Conservation (phyloP, 1,140 invertebrate species). For the Pseudobourletiella spinata region DNA sequence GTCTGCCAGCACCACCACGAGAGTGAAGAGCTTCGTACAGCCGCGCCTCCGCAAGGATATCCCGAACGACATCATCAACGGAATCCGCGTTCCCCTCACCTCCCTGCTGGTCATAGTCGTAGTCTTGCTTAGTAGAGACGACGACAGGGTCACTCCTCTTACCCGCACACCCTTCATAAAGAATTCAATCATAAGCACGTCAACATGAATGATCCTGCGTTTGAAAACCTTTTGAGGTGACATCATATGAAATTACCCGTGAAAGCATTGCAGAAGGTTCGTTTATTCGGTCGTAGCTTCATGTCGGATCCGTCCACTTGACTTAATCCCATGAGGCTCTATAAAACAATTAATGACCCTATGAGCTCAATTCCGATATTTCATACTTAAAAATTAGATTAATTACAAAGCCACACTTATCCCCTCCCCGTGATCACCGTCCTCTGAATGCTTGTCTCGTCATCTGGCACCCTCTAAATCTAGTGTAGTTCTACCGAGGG, state of each 20-base stretch:
- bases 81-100: slow-evolving; percentile 57
- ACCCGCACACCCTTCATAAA: slow-evolving; percentile 36
- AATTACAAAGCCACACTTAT: too few relatives aligned
- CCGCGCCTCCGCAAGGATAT: slow-evolving; percentile 65
- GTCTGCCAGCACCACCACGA: slow-evolving; percentile 58
- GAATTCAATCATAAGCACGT: too few relatives aligned
- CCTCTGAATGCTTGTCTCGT: too few relatives aligned
- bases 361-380: too few relatives aligned
- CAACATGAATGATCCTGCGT: background rate
- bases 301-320: background rate
- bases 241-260: slow-evolving; percentile 21
- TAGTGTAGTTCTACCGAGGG: too few relatives aligned
- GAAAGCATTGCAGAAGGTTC: slow-evolving; percentile 35
- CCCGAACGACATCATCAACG: slow-evolving; percentile 60
- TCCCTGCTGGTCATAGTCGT: slow-evolving; percentile 56
- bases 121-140: slow-evolving; percentile 53
- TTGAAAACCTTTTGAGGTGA: background rate
- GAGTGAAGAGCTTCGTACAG: slow-evolving; percentile 64
- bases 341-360: background rate
- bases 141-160: slow-evolving; percentile 50
- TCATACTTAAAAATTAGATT: too few relatives aligned
- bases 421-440: too few relatives aligned
- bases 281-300: slow-evolving; percentile 21
- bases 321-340: slow-evolving; percentile 16
- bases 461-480: too few relatives aligned